These are phyloP conservation scores for Polyodon spathula DNA, from an alignment of 2,113 vertebrate genomes.

Conservation along the genomic window DNA sequence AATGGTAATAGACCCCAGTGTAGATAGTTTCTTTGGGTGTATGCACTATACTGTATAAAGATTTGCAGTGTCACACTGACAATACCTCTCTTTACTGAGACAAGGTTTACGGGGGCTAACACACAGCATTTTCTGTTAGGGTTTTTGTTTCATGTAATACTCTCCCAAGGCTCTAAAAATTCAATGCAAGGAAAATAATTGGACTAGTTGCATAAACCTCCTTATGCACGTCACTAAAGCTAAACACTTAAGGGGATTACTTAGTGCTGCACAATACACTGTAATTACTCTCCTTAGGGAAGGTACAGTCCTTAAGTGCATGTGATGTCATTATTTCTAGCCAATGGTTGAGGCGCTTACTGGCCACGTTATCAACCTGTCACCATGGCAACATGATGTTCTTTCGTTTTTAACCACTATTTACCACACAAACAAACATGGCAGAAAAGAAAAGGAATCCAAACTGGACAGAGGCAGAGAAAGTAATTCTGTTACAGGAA, in stretches of 20 bases:
- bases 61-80: too few species aligned
- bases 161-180: too few species aligned
- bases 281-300: background rate
- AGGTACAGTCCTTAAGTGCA: background rate
- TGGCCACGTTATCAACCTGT: conserved; percentile 1
- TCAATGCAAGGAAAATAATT: background rate
- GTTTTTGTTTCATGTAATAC: too few species aligned
- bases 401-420: conserved; percentile 1
- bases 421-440: background rate
- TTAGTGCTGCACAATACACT: background rate
- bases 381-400: conserved; percentile 10
- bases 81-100: too few species aligned
- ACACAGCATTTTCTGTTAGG: too few species aligned
- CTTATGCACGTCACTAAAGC: background rate
- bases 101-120: too few species aligned
- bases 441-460: conserved; percentile 11
- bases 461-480: conserved; percentile 1
- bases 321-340: background rate
- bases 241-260: background rate
- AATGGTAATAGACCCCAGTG: too few species aligned
- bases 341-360: background rate
- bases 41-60: too few species aligned
- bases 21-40: too few species aligned
- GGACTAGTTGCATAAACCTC: background rate
- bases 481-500: conserved; percentile 5